Evolutionary conservation across 2,888 invertebrate species (phyloP), one percentile per base, ranked within the genome.

Genomic region (Epicampocera succincta): DNA sequence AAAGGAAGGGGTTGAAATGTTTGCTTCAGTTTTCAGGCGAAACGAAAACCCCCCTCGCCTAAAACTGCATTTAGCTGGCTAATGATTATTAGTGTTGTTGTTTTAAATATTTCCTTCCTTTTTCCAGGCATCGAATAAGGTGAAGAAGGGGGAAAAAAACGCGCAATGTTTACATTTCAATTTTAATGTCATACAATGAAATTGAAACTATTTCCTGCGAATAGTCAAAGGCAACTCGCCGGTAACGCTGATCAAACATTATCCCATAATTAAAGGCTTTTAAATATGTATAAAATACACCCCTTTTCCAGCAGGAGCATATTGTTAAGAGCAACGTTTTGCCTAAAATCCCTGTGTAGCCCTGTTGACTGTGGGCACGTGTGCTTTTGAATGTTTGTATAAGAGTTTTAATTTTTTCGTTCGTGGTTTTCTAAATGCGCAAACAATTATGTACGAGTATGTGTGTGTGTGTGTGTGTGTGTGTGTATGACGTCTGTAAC

Each of bases 181-280:
- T 74, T 75, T 79, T 60, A 56, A 68, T 72, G 75, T 65, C 72
- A 46, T 63, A 65, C 40, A 58, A 60, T 83, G 83, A 83, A 83
- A 83, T 83, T 65, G 83, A 83, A 83, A 83, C 83, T 63, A 72
- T 68, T 69, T 44, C 50, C 48, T 42, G 25, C 17, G n/a, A 15
- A 40, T 15, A 52, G 60, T 61, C 68, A 46, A 69, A 44, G 11
- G 48, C 48, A 66, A 58, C 38, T 66, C 74, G 46, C 25, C 40
- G 1, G 40, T 74, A 66, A 85, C 84, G 85, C 66, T 84, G 85
- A 87, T 89, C 86, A 85, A 87, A 89, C 86, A 87, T 89, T 89
- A 88, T 89, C 88, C 89, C 86, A 88, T 89, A 88, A 88, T 89
- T 88, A 89, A 86, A 87, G 89, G 87, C 84, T 85, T 86, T 84